These are phyloP conservation scores for Meloe dianella DNA, from an alignment of 2,888 invertebrate genomes.

Conservation along the genomic window DNA sequence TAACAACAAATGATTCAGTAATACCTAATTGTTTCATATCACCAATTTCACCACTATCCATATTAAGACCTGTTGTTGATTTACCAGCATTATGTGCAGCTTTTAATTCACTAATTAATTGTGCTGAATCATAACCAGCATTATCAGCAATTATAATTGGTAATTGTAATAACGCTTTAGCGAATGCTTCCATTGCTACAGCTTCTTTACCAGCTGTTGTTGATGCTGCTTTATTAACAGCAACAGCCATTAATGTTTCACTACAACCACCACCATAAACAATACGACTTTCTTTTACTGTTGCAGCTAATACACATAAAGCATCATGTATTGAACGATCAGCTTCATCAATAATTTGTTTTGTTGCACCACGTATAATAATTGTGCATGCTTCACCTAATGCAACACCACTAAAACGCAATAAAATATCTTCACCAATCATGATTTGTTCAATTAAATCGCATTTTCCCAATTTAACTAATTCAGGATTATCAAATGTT, in stretches of 20 bases:
- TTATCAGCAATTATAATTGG: slow-evolving; percentile 98
- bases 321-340: slow-evolving; percentile 98
- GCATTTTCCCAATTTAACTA: slow-evolving; percentile 92
- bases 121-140: slow-evolving; percentile 97
- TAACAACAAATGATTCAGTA: slow-evolving; percentile 96
- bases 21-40: slow-evolving; percentile 93
- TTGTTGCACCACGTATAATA: slow-evolving; percentile 95
- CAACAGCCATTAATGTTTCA: slow-evolving; percentile 97
- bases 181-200: slow-evolving; percentile 95
- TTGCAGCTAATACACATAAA: slow-evolving; percentile 93
- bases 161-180: slow-evolving; percentile 84
- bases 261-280: slow-evolving; percentile 90
- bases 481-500: slow-evolving; percentile 93
- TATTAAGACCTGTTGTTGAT: slow-evolving; percentile 82
- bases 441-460: slow-evolving; percentile 97
- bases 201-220: slow-evolving; percentile 96
- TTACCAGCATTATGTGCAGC: slow-evolving; percentile 85
- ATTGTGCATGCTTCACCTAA: slow-evolving; percentile 97
- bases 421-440: slow-evolving; percentile 95
- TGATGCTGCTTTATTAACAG: slow-evolving; percentile 81
- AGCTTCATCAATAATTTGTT: slow-evolving; percentile 98
- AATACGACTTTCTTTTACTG: slow-evolving; percentile 90
- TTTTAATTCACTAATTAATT: slow-evolving; percentile 88
- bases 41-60: slow-evolving; percentile 84
- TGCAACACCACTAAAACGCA: slow-evolving; percentile 94